Percentiles rank a stretch among this genome's conserved stretches.
Evolutionary conservation across 2,888 invertebrate genomes (phyloP).

Genomic region (Agonopterix heracliana): DNA sequence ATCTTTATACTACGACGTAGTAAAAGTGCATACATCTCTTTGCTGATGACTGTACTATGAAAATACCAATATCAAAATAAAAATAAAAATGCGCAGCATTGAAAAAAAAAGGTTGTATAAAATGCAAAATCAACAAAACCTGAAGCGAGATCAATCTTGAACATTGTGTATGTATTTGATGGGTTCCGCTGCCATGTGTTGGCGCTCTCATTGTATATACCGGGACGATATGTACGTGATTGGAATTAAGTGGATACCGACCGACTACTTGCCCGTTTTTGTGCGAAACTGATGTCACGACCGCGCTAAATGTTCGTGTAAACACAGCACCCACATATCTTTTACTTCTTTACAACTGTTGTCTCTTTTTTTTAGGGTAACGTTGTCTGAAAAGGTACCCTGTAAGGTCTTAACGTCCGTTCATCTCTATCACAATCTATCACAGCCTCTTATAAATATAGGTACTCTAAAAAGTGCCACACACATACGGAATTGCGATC

Average conservation of each 20-base stretch:
- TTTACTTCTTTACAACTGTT: constrained; percentile 14
- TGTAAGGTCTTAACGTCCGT: no score
- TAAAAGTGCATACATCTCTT: no score
- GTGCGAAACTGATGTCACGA: constrained; percentile 37
- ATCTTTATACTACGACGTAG: no score
- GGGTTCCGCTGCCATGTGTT: constrained; percentile 28
- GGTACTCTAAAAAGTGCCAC: no score
- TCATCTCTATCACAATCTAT: no score
- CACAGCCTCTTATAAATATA: no score
- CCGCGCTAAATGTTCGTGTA: constrained; percentile 31
- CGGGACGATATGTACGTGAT: constrained; percentile 36
- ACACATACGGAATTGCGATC: no score
- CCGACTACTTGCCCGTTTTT: constrained; percentile 37
- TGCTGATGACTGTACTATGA: no score
- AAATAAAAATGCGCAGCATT: no score
- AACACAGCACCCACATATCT: constrained; percentile 18
- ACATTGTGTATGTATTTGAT: constrained; percentile 6
- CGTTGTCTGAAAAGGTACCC: no score
- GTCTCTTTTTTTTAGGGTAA: not conserved
- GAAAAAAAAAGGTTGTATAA: not conserved
- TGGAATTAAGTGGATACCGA: constrained; percentile 41
- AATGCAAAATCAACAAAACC: not conserved
- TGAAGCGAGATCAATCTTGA: not conserved
- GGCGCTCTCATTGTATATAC: constrained; percentile 41
- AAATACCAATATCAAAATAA: no score